Conservation (phyloP, 2,888 invertebrate genomes). For the Chymomyza procnemis region DNA sequence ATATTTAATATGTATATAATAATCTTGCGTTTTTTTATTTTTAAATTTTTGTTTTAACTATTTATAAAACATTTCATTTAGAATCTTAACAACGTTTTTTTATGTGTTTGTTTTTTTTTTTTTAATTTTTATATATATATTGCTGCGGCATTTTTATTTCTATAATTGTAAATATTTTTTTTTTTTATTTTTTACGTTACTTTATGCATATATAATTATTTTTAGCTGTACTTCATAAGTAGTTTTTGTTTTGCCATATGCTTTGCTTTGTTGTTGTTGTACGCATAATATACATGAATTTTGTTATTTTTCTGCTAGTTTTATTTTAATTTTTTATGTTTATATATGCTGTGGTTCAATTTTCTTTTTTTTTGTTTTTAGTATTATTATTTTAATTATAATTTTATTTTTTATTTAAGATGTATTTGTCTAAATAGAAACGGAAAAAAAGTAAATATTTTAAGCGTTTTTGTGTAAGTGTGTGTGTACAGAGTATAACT, state of each 20-base stretch:
- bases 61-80: slow-evolving; percentile 76
- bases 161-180: slow-evolving; percentile 24
- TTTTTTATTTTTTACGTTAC: slow-evolving; percentile 9
- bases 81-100: slow-evolving; percentile 74
- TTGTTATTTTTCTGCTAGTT: slow-evolving; percentile 36
- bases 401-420: neutral
- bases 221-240: slow-evolving; percentile 37
- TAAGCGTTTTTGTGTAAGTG: slow-evolving; percentile 15
- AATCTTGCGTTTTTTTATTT: slow-evolving; percentile 37
- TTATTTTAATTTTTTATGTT: slow-evolving; percentile 1
- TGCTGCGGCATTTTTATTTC: slow-evolving; percentile 54
- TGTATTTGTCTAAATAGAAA: slow-evolving; percentile 24
- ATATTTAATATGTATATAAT: slow-evolving; percentile 62
- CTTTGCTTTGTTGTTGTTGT: slow-evolving; percentile 53
- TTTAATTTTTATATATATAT: slow-evolving; percentile 39
- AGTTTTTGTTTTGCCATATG: slow-evolving; percentile 31
- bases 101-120: slow-evolving; percentile 25
- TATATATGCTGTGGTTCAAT: slow-evolving; percentile 9
- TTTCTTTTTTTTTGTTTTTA: too few species aligned
- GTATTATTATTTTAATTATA: slow-evolving; percentile 10
- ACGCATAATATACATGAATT: slow-evolving; percentile 65
- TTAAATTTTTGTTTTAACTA: slow-evolving; percentile 69
- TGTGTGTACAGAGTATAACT: slow-evolving; percentile 19
- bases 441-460: slow-evolving; percentile 46
- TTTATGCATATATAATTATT: slow-evolving; percentile 3